Evolutionary conservation across 2,113 vertebrate genomes (phyloP).

Genomic region (Antigone vipio): DNA sequence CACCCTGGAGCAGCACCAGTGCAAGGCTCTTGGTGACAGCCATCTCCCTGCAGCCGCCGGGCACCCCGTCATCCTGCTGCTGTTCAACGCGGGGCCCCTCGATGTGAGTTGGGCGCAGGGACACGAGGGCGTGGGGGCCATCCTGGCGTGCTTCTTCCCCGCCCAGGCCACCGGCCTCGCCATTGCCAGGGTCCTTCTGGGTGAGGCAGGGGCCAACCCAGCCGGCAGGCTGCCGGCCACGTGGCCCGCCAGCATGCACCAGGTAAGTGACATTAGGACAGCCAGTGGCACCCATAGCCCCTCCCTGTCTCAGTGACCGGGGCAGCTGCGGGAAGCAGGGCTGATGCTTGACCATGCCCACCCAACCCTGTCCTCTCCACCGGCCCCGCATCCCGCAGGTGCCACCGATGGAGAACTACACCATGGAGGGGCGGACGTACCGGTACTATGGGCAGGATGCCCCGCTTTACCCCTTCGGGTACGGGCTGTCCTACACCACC

Average conservation of each 20-base stretch:
- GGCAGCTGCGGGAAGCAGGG: rapidly evolving
- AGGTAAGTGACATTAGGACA: constrained; percentile 38
- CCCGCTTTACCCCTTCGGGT: constrained; percentile 70
- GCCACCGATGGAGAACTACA: constrained; percentile 66
- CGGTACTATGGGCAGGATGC: constrained; percentile 63
- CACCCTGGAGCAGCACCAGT: rapidly evolving
- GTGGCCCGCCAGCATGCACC: constrained; percentile 59
- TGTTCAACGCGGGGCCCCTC: constrained; percentile 69
- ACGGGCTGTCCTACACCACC: constrained; percentile 65
- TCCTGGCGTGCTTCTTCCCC: constrained; percentile 68
- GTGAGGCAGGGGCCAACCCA: background rate
- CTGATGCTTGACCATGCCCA: background rate
- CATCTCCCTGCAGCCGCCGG: background rate
- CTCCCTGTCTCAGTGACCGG: background rate
- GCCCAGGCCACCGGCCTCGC: constrained; percentile 62
- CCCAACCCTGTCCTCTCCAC: background rate
- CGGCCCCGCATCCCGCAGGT: background rate
- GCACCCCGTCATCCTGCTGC: constrained; percentile 54
- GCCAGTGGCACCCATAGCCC: rapidly evolving
- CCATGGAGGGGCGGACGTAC: constrained; percentile 69
- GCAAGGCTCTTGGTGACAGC: background rate
- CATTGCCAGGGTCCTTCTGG: constrained; percentile 51
- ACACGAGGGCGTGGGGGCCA: constrained; percentile 16
- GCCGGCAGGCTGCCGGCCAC: constrained; percentile 59
- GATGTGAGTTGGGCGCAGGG: constrained; percentile 62